phyloP scores from a whole-genome alignment of 2,888 invertebrate species.

The Calliphora vomitoria region DNA sequence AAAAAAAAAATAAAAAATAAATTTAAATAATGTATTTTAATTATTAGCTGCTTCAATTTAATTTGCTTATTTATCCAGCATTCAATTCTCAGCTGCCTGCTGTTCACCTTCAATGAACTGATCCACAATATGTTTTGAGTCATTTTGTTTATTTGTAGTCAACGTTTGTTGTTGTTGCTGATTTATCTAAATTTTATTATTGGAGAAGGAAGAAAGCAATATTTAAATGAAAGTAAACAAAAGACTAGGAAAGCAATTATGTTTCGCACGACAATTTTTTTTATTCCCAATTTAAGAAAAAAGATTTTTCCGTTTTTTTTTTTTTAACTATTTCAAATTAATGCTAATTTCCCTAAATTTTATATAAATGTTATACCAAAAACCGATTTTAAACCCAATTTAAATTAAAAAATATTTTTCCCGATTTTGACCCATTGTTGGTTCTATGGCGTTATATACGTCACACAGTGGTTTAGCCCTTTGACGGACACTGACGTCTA shows the following conservation, averaged over 20 bases:
- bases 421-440: too few relatives aligned
- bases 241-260: constrained; percentile 25
- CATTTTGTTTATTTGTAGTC: constrained; percentile 28
- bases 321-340: too few relatives aligned
- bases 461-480: too few relatives aligned
- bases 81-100: constrained; percentile 44
- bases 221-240: background rate
- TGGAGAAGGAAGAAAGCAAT: background rate
- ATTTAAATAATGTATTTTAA: constrained; percentile 43
- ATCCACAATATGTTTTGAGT: constrained; percentile 40
- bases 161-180: constrained; percentile 28
- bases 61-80: background rate
- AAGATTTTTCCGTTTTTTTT: too few relatives aligned
- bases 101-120: constrained; percentile 55
- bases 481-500: too few relatives aligned
- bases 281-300: too few relatives aligned
- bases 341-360: too few relatives aligned
- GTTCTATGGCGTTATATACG: too few relatives aligned
- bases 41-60: background rate
- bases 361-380: too few relatives aligned
- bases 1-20: constrained; percentile 75
- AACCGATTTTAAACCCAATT: too few relatives aligned
- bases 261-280: background rate
- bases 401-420: too few relatives aligned
- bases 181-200: constrained; percentile 31